Evolutionary conservation across 2,113 vertebrate genomes (phyloP).

Genomic region (Prolemur simus): DNA sequence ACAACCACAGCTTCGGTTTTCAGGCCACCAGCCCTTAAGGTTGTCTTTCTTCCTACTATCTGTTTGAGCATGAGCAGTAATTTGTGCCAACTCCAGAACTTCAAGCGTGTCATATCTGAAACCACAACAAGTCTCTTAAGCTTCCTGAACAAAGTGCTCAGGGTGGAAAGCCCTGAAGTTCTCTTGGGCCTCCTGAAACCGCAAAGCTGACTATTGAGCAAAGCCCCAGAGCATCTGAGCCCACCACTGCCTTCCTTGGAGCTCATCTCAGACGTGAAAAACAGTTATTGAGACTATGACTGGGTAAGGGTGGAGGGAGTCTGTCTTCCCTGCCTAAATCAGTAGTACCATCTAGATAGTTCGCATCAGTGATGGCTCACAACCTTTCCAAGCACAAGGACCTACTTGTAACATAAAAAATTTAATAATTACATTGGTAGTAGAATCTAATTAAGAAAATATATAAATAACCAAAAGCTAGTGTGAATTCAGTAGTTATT

Average conservation of each 20-base stretch:
- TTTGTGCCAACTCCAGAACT: slow-evolving; percentile 34
- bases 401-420: background rate
- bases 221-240: background rate
- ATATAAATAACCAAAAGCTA: background rate
- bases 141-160: slow-evolving; percentile 58
- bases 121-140: slow-evolving; percentile 64
- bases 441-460: background rate
- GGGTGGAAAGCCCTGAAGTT: slow-evolving; percentile 35
- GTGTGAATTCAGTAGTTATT: background rate
- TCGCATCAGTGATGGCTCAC: background rate
- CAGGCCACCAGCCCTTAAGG: background rate
- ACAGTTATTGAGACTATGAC: background rate
- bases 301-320: background rate
- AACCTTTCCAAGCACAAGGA: background rate
- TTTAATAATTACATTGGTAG: background rate
- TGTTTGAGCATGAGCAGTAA: background rate
- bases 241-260: background rate
- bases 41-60: background rate
- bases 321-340: background rate
- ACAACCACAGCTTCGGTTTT: slow-evolving; percentile 16
- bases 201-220: background rate
- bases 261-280: background rate
- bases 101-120: slow-evolving; percentile 43
- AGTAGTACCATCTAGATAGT: background rate
- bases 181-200: slow-evolving; percentile 59